phyloP scores from a whole-genome alignment of 2,797 vertebrate species.

The Aphelocoma californica region DNA sequence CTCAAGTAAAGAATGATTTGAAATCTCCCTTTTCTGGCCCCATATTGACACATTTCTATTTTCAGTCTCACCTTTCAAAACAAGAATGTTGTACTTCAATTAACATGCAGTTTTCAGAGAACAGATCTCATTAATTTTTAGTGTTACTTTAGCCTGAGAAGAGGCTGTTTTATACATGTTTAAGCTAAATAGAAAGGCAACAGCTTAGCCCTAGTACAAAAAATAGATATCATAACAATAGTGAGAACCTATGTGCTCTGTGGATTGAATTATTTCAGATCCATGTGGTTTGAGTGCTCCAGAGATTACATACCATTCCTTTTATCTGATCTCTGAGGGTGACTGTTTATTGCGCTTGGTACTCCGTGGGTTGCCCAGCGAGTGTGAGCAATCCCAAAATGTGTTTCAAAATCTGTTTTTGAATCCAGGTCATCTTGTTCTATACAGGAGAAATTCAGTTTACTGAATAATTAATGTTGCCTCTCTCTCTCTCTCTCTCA shows the following conservation, averaged over 20 bases:
- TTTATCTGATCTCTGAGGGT: constrained; percentile 94
- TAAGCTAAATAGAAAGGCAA: background rate
- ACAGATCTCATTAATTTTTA: background rate
- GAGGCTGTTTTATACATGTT: background rate
- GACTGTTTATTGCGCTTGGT: constrained; percentile 90
- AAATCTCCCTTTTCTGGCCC: background rate
- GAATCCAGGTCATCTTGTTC: constrained; percentile 88
- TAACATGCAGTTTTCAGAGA: background rate
- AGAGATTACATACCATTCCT: constrained; percentile 79
- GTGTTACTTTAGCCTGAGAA: background rate
- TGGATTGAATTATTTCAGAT: background rate
- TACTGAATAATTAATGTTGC: background rate
- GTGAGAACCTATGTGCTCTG: background rate
- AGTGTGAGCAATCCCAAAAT: constrained; percentile 95
- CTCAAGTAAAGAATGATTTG: rapidly evolving
- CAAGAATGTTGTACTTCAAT: background rate
- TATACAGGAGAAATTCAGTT: constrained; percentile 60
- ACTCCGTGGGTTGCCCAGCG: constrained; percentile 96
- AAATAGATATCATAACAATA: background rate
- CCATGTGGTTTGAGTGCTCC: background rate
- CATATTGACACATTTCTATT: background rate
- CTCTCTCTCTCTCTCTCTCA: background rate
- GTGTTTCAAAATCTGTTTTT: constrained; percentile 84
- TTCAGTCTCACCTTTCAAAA: background rate
- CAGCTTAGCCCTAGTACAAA: background rate